Percentiles rank a stretch among this genome's conserved stretches.
These are phyloP conservation scores for Penaeus monodon DNA, from an alignment of 2,888 invertebrate species.

Conservation along the genomic window DNA sequence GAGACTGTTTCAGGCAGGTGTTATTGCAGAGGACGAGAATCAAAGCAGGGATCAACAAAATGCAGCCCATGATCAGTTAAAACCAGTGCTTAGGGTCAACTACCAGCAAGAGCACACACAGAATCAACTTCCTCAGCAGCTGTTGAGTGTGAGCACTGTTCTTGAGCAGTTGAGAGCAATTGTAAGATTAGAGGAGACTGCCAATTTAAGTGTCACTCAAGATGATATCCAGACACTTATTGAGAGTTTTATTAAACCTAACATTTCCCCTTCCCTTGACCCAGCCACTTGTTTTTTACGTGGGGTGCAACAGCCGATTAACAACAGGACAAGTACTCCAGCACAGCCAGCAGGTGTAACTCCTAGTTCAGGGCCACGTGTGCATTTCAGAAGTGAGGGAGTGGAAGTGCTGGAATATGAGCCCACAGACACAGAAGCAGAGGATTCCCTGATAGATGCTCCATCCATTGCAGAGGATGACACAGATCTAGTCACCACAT, in stretches of 20 bases:
- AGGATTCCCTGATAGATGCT: constrained; percentile 47
- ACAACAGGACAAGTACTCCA: constrained; percentile 44
- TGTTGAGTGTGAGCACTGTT: constrained; percentile 27
- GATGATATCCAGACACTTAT: constrained; percentile 25
- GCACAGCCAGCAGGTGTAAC: not conserved
- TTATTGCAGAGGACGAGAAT: not conserved
- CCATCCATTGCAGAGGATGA: constrained; percentile 42
- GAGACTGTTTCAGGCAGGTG: not conserved
- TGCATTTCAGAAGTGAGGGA: constrained; percentile 40
- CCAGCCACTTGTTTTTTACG: constrained; percentile 12
- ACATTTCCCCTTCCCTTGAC: not conserved
- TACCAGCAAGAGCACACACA: not conserved
- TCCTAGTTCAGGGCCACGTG: constrained; percentile 16
- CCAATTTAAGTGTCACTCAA: constrained; percentile 7
- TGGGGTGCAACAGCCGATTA: not conserved
- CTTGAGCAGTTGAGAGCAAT: constrained; percentile 39
- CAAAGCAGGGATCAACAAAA: not conserved
- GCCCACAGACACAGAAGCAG: constrained; percentile 36
- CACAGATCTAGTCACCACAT: constrained; percentile 44
- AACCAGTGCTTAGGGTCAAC: too few relatives aligned
- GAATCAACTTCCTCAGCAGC: not conserved
- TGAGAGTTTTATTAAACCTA: constrained; percentile 22
- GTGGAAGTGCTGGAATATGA: constrained; percentile 53
- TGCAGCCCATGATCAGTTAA: not conserved
- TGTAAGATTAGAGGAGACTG: constrained; percentile 36